Evolutionary conservation across 2,797 vertebrate species (phyloP).

Genomic region (Melanotaenia trifasciata): DNA sequence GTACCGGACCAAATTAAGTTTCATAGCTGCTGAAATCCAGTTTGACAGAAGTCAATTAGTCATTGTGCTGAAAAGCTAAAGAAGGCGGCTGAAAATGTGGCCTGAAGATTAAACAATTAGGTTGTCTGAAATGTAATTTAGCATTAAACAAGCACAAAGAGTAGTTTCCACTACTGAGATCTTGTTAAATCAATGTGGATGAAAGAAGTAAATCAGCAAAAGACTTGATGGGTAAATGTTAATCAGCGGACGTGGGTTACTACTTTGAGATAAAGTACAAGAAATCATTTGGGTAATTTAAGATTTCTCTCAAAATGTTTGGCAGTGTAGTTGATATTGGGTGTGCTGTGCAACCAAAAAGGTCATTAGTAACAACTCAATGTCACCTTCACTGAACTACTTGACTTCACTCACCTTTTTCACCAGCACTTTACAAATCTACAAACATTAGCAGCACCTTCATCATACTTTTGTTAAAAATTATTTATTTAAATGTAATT

Average conservation of each 20-base stretch:
- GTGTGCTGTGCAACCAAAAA: slow-evolving; percentile 36
- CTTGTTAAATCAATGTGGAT: slow-evolving; percentile 1
- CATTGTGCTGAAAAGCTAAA: background rate
- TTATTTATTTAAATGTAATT: background rate
- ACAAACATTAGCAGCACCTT: slow-evolving; percentile 5
- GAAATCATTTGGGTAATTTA: background rate
- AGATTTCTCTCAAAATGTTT: background rate
- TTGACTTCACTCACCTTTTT: slow-evolving; percentile 48
- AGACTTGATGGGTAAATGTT: background rate
- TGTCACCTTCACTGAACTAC: slow-evolving; percentile 80
- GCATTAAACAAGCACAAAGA: background rate
- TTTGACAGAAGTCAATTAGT: slow-evolving; percentile 48
- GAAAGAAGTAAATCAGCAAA: background rate
- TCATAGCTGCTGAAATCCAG: background rate
- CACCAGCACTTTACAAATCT: background rate
- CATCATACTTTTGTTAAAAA: background rate
- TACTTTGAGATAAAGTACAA: background rate
- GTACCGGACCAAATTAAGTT: background rate
- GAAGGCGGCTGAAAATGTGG: background rate
- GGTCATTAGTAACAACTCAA: slow-evolving; percentile 73
- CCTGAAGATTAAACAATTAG: background rate
- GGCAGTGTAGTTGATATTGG: slow-evolving; percentile 6
- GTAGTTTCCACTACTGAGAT: background rate
- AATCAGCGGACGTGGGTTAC: background rate
- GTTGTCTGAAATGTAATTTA: background rate